Evolutionary conservation across 2,113 vertebrate genomes (phyloP).

Genomic region (Ailurus styani): DNA sequence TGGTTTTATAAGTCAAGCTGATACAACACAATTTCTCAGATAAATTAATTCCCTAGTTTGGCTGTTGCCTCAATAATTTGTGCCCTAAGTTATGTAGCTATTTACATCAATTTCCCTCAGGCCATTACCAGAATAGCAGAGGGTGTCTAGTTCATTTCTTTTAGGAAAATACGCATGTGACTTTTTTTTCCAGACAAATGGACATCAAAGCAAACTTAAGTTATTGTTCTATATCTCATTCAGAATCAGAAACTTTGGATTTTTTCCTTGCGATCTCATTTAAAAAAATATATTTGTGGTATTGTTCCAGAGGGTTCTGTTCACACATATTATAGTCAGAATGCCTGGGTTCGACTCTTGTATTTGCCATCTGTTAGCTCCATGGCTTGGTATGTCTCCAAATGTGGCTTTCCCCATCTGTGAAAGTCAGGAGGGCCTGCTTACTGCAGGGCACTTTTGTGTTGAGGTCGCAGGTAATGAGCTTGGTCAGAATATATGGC

Average conservation of each 20-base stretch:
- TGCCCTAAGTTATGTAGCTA: background rate
- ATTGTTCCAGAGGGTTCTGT: background rate
- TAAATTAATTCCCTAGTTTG: slow-evolving; percentile 16
- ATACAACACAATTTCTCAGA: slow-evolving; percentile 28
- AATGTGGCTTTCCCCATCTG: background rate
- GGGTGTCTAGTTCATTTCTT: background rate
- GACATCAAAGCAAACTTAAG: background rate
- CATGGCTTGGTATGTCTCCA: background rate
- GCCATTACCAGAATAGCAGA: background rate
- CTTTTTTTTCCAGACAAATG: background rate
- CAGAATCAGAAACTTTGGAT: background rate
- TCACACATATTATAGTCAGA: background rate
- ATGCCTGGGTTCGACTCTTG: background rate
- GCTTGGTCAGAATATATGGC: background rate
- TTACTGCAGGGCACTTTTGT: too few species aligned
- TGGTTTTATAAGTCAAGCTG: slow-evolving; percentile 39
- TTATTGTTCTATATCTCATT: background rate
- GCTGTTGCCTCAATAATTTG: background rate
- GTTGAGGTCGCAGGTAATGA: background rate
- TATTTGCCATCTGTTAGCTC: background rate
- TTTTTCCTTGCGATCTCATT: background rate
- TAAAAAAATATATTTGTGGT: background rate
- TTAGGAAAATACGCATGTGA: background rate
- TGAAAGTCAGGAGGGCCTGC: background rate
- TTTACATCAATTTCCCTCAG: background rate